phyloP scores from a whole-genome alignment of 1,140 invertebrate species.

The Magallana gigas region DNA sequence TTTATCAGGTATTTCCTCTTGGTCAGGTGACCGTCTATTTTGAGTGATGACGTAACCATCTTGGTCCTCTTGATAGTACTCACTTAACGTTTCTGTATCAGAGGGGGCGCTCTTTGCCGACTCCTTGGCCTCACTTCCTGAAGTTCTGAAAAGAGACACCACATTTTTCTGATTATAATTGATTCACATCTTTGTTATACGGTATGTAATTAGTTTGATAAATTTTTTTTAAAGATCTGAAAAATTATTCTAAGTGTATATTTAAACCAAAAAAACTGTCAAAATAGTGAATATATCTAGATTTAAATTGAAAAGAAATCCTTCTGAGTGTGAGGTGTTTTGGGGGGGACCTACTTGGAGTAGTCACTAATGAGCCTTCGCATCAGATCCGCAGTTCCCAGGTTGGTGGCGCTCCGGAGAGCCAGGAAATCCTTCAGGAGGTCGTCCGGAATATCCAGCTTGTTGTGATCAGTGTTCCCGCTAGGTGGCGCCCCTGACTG shows the following conservation, averaged over 20 bases:
- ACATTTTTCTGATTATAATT: no score
- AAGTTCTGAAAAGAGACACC: not conserved
- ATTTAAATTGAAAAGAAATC: no score
- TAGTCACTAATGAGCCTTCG: conserved; percentile 69
- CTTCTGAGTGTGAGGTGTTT: not conserved
- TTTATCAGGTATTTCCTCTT: not conserved
- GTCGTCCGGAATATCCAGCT: conserved; percentile 70
- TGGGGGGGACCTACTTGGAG: conserved; percentile 60
- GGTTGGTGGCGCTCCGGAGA: conserved; percentile 67
- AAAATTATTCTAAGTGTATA: no score
- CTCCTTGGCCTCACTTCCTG: not conserved
- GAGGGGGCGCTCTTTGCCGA: not conserved
- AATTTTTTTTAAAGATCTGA: no score
- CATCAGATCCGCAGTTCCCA: conserved; percentile 69
- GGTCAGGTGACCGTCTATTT: conserved; percentile 17
- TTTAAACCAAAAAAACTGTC: no score
- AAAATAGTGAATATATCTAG: no score
- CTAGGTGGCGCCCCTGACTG: not conserved
- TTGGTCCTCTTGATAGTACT: conserved; percentile 31
- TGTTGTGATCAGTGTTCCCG: conserved; percentile 25
- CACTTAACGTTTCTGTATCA: conserved; percentile 7
- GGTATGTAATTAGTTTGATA: no score
- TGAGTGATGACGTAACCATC: conserved; percentile 19
- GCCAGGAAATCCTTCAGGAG: conserved; percentile 72
- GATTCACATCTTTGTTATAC: no score